Percentiles rank a stretch among this genome's conserved stretches.
These are phyloP conservation scores for Phenganax marumi DNA, from an alignment of 92 coral and sea anemone genomes.

Conservation along the genomic window DNA sequence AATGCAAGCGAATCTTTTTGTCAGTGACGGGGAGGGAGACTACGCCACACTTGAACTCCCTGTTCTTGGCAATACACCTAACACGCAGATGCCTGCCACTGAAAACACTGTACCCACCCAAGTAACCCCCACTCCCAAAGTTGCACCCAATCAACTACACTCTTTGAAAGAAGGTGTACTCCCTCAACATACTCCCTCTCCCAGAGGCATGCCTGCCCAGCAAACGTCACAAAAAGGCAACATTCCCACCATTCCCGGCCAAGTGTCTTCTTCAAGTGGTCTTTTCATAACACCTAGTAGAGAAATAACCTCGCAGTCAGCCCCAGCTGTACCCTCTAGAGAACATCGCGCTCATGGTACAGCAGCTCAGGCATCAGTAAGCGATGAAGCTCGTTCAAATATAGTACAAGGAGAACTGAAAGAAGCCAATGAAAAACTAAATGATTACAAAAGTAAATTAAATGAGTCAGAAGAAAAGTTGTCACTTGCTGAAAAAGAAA, in stretches of 20 bases:
- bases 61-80: not conserved
- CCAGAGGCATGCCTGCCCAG: not conserved
- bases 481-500: slow-evolving; percentile 75
- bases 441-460: slow-evolving; percentile 53
- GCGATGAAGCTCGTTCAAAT: not conserved
- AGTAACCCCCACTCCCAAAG: not conserved
- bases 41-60: slow-evolving; percentile 2
- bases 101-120: not conserved
- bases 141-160: not conserved
- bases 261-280: not conserved
- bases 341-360: not conserved
- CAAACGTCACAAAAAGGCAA: not conserved
- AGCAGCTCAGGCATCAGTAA: not conserved
- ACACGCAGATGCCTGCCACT: not conserved
- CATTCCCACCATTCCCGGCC: not conserved
- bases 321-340: slow-evolving; percentile 4
- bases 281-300: not conserved
- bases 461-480: slow-evolving; percentile 61
- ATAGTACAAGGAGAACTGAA: slow-evolving; percentile 50
- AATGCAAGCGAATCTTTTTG: slow-evolving; percentile 1
- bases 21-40: not conserved
- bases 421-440: slow-evolving; percentile 55
- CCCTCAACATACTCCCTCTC: not conserved
- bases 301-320: slow-evolving; percentile 7
- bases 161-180: not conserved